These are phyloP conservation scores for Pipra filicauda DNA, from an alignment of 2,113 vertebrate genomes.

Conservation along the genomic window DNA sequence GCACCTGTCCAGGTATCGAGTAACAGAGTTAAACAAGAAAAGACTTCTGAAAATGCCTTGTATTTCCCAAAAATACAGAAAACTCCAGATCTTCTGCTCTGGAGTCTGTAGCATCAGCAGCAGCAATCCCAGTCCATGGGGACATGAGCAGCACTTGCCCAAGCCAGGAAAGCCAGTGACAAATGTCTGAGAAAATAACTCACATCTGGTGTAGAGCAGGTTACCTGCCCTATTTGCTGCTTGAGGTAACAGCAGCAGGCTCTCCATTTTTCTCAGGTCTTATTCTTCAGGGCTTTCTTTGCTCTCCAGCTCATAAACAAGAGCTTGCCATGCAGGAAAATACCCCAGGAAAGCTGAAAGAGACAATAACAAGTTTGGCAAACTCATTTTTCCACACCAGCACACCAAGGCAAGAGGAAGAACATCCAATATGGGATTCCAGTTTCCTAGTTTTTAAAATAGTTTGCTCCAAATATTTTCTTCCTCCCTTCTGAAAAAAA, in stretches of 20 bases:
- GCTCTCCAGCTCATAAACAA: neutral
- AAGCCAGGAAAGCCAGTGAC: neutral
- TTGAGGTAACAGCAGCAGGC: neutral
- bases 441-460: neutral
- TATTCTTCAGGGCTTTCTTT: neutral
- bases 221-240: neutral
- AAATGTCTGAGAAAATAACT: neutral
- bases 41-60: neutral
- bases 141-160: neutral
- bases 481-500: neutral
- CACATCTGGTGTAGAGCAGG: accelerated
- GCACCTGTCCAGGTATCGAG: neutral
- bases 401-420: neutral
- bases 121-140: neutral
- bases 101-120: neutral
- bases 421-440: accelerated
- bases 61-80: neutral
- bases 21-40: neutral
- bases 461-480: neutral
- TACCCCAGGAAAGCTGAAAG: neutral
- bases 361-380: neutral
- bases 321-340: neutral
- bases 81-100: neutral
- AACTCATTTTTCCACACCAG: neutral
- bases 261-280: neutral